Evolutionary conservation across 2,113 vertebrate species (phyloP), one percentile per base, ranked within the genome.

Genomic region (Perca fluviatilis): DNA sequence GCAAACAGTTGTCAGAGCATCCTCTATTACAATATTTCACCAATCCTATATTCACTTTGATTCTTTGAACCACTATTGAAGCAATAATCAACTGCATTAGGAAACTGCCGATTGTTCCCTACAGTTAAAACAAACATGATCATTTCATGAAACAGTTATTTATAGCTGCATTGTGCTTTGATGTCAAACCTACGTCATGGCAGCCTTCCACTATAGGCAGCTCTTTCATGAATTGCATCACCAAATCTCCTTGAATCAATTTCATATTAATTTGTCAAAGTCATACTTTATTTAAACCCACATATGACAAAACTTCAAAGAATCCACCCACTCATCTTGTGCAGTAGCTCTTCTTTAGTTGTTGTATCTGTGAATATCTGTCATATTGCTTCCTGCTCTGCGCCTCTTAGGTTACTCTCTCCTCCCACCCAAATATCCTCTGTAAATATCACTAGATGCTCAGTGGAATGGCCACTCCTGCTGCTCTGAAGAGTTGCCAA

Each of bases 351-450:
- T 49, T 75, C 36, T 79, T 75, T 15, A 64, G 40, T 53, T 62
- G 66, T 25, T 86, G 54, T 27, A 51, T 74, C 47, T 66, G 23
- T 65, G 77, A 25, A 25, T 68, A 9, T 56, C 63, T 79, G 27
- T 82, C 47, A 25, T 43, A 3, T 19, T 58, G 43, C 47, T 56
- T 78, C 18, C 19, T 73, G 56, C 73, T 77, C 53, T 43, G 18
- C 1, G 14, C 25, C 75, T 77, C 80, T 65, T 33, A 61, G 58
- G 77, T 71, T 82, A 67, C 57, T 1, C 0, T 75, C 56, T 69
- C 53, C 75, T 90, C 82, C 86, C 66, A 86, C 88, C 74, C 58
- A 74, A 25, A 63, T 76, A 74, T 69, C 54, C 67, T 66, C 61
- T 80, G 2, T 56, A 54, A 57, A 75, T 57, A 77, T 77, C 50